Conservation (phyloP, 1,140 invertebrate genomes). For the Melitaea cinxia region DNA sequence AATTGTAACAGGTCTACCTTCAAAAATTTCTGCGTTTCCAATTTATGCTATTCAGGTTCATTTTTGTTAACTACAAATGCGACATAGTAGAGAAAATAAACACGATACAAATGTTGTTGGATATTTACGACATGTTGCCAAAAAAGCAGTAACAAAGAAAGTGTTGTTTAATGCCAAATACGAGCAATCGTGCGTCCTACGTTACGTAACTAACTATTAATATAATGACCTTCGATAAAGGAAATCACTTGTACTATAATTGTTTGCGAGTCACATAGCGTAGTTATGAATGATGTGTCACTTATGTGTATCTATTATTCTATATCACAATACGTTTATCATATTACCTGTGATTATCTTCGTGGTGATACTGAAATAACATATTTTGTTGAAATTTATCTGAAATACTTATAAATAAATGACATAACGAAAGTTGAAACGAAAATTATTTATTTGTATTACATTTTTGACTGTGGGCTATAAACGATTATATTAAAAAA, state of each 20-base stretch:
- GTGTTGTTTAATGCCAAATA: conserved; percentile 10
- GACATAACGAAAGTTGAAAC: too few relatives aligned
- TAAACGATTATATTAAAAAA: too few relatives aligned
- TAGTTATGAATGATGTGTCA: conserved; percentile 1
- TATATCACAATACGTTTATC: neutral
- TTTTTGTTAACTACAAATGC: too few relatives aligned
- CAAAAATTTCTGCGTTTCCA: too few relatives aligned
- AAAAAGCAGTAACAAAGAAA: conserved; percentile 5
- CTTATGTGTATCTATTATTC: too few relatives aligned
- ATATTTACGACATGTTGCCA: neutral
- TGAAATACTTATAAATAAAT: too few relatives aligned
- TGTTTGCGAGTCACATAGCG: conserved; percentile 6
- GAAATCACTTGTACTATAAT: conserved; percentile 19
- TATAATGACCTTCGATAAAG: conserved; percentile 25
- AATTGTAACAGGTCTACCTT: too few relatives aligned
- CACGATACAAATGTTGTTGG: neutral
- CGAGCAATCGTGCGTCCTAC: neutral
- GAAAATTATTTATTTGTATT: too few relatives aligned
- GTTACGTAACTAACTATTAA: conserved; percentile 20
- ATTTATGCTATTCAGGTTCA: too few relatives aligned
- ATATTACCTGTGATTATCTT: neutral
- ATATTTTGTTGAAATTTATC: neutral
- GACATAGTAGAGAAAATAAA: neutral
- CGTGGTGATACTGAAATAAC: neutral
- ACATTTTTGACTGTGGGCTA: too few relatives aligned